Evolutionary conservation across 1,140 invertebrate genomes (phyloP).

Genomic region (Melitaea cinxia): DNA sequence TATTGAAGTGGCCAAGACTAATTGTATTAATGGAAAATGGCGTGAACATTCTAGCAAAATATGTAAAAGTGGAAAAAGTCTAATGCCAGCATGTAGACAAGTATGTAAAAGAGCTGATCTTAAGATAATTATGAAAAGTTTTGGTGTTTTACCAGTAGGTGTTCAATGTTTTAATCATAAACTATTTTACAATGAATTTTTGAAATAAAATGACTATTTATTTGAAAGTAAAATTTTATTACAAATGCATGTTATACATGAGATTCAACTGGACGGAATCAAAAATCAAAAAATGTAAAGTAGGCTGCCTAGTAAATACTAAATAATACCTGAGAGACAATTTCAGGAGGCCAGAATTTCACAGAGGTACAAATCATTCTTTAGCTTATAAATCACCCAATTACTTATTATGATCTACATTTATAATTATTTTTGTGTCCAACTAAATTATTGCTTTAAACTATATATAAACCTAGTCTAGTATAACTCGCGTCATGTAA

Average conservation of each 20-base stretch:
- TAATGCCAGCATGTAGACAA: conserved; percentile 48
- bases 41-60: conserved; percentile 64
- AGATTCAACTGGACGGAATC: conserved; percentile 40
- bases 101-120: conserved; percentile 68
- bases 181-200: conserved; percentile 37
- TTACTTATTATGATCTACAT: too few species aligned
- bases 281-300: conserved; percentile 5
- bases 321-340: too few species aligned
- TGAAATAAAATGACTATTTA: conserved; percentile 25
- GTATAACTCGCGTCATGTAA: too few species aligned
- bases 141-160: conserved; percentile 56
- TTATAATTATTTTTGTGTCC: not conserved
- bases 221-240: conserved; percentile 28
- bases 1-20: conserved; percentile 63
- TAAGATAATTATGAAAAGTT: conserved; percentile 56
- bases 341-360: too few species aligned
- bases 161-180: conserved; percentile 66
- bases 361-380: too few species aligned
- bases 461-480: conserved; percentile 9
- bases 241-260: conserved; percentile 22
- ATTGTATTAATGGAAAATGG: conserved; percentile 77
- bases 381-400: too few species aligned
- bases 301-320: not conserved
- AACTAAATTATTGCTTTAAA: not conserved
- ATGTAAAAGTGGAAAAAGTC: conserved; percentile 49